Base-by-base conservation (phyloP, 2,113 vertebrate genomes). In the Myotis yumanensis region DNA sequence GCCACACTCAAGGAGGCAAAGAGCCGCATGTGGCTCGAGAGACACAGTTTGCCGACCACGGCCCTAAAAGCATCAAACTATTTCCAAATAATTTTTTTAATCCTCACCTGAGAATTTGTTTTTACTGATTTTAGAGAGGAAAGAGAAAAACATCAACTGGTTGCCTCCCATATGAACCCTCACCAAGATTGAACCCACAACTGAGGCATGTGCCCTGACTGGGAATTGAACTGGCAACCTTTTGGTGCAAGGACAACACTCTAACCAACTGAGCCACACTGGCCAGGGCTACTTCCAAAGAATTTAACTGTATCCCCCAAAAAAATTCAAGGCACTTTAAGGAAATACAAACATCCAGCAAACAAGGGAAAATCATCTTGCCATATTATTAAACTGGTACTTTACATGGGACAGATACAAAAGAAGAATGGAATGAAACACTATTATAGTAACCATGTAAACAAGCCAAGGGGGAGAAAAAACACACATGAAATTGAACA, bases 341-440 rank as follows among this genome's bases (percentile, higher is more conserved):
- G 86, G 40, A 82, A 91, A 86, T 71, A 92, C 9, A 87, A 93
- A 96, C 69, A 87, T 40, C n/a, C 35, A 64, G 30, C 37, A 89
- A 95, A 95, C 22, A 69, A 92, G 22, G 32, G 84, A 76, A 94
- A 95, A 85, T 86, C 35, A 95, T 62, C 84, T 85, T 86, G 64
- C 62, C 59, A 7, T 85, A 85, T 84, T 35, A 86, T 37, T 91
- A 25, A 93, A 75, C 18, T 90, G n/a, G 32, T 62, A 87, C 48
- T 80, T 72, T 81, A 40, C 57, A 87, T n/a, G 3, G 1, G 43
- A 91, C 4, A 69, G 72, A 86, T 46, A 76, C 3, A 40, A 85
- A 91, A 85, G 17, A 89, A 86, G 23, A 85, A 91, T 32, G n/a
- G 62, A 95, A 85, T 83, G 69, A 86, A 72, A 84, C 46, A 79